These are phyloP conservation scores for Xiphophorus maculatus DNA, from an alignment of 2,113 vertebrate genomes.

Conservation along the genomic window DNA sequence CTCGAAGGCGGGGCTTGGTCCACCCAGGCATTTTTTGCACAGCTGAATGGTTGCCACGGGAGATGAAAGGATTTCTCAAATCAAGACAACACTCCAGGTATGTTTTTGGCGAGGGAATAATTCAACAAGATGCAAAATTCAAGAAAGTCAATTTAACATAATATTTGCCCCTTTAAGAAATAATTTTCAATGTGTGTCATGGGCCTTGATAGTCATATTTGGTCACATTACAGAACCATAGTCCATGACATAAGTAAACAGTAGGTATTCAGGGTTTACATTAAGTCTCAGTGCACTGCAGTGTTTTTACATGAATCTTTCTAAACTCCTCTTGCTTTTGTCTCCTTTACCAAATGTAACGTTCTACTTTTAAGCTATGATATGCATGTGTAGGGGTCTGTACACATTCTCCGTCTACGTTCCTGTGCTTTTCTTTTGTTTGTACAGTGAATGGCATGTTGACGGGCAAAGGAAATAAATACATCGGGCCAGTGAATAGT, in stretches of 20 bases:
- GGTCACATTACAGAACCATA: conserved; percentile 39
- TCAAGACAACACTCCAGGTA: too few relatives aligned
- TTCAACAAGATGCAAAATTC: too few relatives aligned
- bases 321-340: background rate
- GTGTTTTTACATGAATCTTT: conserved; percentile 34
- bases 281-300: conserved; percentile 40
- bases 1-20: too few relatives aligned
- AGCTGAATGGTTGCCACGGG: too few relatives aligned
- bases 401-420: conserved; percentile 71
- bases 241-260: conserved; percentile 21
- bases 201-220: conserved; percentile 1
- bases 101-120: too few relatives aligned
- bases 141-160: too few relatives aligned
- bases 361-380: conserved; percentile 31
- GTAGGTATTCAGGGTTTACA: conserved; percentile 16
- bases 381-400: conserved; percentile 49
- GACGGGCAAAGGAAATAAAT: conserved; percentile 67
- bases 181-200: background rate
- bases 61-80: too few relatives aligned
- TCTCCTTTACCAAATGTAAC: conserved; percentile 21
- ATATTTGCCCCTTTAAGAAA: background rate
- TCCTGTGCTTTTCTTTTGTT: conserved; percentile 35
- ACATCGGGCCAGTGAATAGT: conserved; percentile 60
- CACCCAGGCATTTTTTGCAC: too few relatives aligned
- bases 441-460: conserved; percentile 57